Percentiles rank a stretch among this genome's conserved stretches.
Conservation (phyloP, 2,797 vertebrate species). For the Bradypodion ventrale region DNA sequence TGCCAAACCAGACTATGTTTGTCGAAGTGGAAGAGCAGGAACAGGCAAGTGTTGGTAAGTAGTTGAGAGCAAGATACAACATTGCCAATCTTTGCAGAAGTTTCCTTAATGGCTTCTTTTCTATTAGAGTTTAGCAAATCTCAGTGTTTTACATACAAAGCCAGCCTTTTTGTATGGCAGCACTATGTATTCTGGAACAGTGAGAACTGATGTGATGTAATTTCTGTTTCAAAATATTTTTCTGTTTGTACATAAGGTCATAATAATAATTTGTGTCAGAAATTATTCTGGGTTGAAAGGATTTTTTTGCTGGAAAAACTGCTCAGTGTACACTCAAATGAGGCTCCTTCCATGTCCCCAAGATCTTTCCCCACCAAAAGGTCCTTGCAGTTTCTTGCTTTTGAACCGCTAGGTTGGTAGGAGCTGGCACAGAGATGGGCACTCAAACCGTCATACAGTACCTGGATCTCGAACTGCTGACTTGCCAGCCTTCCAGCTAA, state of each 20-base stretch:
- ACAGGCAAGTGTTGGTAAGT: conserved; percentile 83
- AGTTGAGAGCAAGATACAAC: conserved; percentile 26
- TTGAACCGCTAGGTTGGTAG: too few species aligned
- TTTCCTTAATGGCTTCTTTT: conserved; percentile 1
- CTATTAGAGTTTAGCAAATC: not conserved
- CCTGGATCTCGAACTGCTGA: too few species aligned
- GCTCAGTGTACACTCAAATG: too few species aligned
- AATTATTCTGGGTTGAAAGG: too few species aligned
- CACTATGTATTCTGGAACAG: not conserved
- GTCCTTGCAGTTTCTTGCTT: too few species aligned
- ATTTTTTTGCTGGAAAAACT: too few species aligned
- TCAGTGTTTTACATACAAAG: not conserved
- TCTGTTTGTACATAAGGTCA: not conserved
- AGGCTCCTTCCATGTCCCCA: too few species aligned
- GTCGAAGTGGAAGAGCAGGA: conserved; percentile 88
- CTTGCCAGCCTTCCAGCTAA: too few species aligned
- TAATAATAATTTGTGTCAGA: too few species aligned
- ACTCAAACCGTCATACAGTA: too few species aligned
- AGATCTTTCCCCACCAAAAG: too few species aligned
- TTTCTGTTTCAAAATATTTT: not conserved
- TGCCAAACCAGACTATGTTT: conserved; percentile 91
- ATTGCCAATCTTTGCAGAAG: not conserved
- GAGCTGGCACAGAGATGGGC: too few species aligned
- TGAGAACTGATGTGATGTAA: not conserved
- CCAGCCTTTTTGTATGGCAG: not conserved